Percentiles rank a stretch among this genome's conserved stretches.
Conservation (phyloP, 2,113 vertebrate species). For the Halichoeres trimaculatus region DNA sequence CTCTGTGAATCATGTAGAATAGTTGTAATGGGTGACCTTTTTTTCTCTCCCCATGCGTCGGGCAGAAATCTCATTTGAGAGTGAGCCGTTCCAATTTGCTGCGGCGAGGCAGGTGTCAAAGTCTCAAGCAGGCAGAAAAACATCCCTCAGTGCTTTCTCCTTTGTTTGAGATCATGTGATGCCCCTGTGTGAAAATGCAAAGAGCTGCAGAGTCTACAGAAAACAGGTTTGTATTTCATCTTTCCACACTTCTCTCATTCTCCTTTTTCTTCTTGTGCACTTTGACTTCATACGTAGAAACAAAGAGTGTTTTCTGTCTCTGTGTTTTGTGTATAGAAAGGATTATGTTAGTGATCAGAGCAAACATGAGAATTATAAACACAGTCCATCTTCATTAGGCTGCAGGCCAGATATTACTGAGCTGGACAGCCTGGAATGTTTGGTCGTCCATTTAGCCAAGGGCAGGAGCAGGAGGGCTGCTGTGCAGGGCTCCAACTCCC, state of each 20-base stretch:
- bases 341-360: slow-evolving; percentile 82
- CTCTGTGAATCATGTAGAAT: slow-evolving; percentile 82
- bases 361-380: slow-evolving; percentile 83
- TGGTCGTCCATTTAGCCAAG: slow-evolving; percentile 84
- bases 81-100: slow-evolving; percentile 79
- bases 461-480: slow-evolving; percentile 84
- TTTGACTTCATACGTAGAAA: slow-evolving; percentile 57
- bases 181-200: slow-evolving; percentile 73
- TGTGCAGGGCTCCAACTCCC: slow-evolving; percentile 80
- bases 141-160: slow-evolving; percentile 75
- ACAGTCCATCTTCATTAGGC: slow-evolving; percentile 83
- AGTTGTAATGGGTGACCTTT: slow-evolving; percentile 81
- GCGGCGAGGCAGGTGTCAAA: slow-evolving; percentile 82
- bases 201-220: slow-evolving; percentile 58
- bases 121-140: slow-evolving; percentile 81
- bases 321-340: slow-evolving; percentile 72
- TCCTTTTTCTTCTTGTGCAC: slow-evolving; percentile 28
- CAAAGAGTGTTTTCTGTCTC: slow-evolving; percentile 71
- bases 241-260: slow-evolving; percentile 24
- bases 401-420: slow-evolving; percentile 79
- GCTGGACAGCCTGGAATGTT: slow-evolving; percentile 85
- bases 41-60: slow-evolving; percentile 66
- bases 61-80: slow-evolving; percentile 82
- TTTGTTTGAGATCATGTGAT: slow-evolving; percentile 78
- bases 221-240: slow-evolving; percentile 53